phyloP scores from a whole-genome alignment of 2,797 vertebrate species.

The Furcifer pardalis region DNA sequence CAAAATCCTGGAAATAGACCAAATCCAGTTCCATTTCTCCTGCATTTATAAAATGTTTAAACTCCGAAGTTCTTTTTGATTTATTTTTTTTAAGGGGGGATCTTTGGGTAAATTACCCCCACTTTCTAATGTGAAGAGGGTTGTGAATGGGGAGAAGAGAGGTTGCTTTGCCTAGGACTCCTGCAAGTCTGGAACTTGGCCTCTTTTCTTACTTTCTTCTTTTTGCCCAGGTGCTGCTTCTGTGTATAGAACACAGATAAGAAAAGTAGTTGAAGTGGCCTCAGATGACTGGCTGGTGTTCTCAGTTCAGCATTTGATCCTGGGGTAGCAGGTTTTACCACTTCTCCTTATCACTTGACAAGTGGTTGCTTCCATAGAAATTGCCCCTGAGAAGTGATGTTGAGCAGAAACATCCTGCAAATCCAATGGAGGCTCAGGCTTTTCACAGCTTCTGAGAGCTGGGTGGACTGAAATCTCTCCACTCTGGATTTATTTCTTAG shows the following conservation, averaged over 20 bases:
- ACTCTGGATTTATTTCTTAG: not conserved
- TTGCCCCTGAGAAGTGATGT: not conserved
- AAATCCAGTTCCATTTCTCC: too few species aligned
- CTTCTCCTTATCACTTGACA: constrained; percentile 3
- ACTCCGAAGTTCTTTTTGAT: too few species aligned
- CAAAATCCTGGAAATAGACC: too few species aligned
- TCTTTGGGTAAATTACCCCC: too few species aligned
- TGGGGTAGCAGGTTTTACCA: constrained; percentile 4
- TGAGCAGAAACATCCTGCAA: not conserved
- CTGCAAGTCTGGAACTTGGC: not conserved
- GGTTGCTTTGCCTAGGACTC: not conserved
- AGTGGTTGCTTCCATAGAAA: constrained; percentile 5
- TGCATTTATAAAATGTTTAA: too few species aligned
- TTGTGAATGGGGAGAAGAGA: not conserved
- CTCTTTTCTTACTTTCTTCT: not conserved
- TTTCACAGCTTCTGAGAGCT: constrained; percentile 18
- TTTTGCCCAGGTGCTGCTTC: not conserved
- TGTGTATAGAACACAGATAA: not conserved
- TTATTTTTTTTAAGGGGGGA: too few species aligned
- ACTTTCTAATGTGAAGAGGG: too few species aligned
- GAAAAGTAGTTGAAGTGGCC: not conserved
- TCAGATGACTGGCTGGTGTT: not conserved
- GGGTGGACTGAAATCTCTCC: not conserved
- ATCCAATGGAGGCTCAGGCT: not conserved
- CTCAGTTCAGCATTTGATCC: not conserved